Evolutionary conservation across 2,888 invertebrate species (phyloP), one percentile per base, ranked within the genome.

Genomic region (Cephonodes hylas): DNA sequence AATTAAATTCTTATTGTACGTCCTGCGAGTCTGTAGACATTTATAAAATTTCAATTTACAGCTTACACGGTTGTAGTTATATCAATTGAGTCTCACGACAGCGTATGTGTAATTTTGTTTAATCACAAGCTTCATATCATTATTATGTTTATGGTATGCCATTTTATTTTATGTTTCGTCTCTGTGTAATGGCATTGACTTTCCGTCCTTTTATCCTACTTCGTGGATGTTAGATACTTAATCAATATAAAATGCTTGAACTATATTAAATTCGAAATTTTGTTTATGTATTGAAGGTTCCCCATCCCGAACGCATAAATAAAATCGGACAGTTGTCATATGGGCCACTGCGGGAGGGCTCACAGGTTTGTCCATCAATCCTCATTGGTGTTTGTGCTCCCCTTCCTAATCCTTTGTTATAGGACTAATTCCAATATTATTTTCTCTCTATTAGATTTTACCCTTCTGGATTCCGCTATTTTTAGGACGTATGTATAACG

Each of bases 341-440:
- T 94, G 93, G 94, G 93, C 91, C 91, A 86, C 94, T 93, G 93
- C 94, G 94, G 93, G 94, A 94, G 90, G 94, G 93, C 91, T 94
- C 94, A 78, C 93, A 94, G 94, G 93, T 94, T 93, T 91, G 93
- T 93, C 92, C 91, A 84, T 84, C 80, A 77, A 80, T 89, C 89
- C 88, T 88, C 85, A 84, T 92, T 91, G 91, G 83, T 92, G 92
- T 92, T 91, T 90, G 91, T 92, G 81, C 76, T 84, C 87, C 91
- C 86, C 75, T 83, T 83, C 87, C 86, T 81, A 78, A 87, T 83
- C 84, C 83, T 86, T 78, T 81, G 71, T 72, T 77, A 80, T 81
- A 80, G 75, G 73, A 80, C 73, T 77, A 72, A 72, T 71, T 76
- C 70, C 76, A 69, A 67, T 76, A 79, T 78, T 73, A 65, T 75